These are phyloP conservation scores for Enteromius viviparus DNA, from an alignment of 2,797 vertebrate species.

Conservation along the genomic window DNA sequence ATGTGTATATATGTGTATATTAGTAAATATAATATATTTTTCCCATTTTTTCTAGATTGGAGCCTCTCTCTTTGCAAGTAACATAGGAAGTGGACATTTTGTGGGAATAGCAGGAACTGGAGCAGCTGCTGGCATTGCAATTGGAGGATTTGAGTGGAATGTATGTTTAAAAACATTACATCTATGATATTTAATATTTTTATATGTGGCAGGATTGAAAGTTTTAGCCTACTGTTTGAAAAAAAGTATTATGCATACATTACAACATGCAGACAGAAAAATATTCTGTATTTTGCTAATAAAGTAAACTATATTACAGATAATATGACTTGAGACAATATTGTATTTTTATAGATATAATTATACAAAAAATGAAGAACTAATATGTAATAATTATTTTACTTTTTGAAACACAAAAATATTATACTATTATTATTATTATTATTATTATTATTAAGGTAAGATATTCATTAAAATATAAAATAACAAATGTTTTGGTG, in stretches of 20 bases:
- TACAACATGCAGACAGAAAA: no score
- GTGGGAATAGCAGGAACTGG: slow-evolving; percentile 93
- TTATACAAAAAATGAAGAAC: not conserved
- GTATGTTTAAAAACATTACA: slow-evolving; percentile 77
- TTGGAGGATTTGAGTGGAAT: slow-evolving; percentile 92
- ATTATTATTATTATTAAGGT: not conserved
- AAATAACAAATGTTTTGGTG: not conserved
- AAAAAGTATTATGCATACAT: no score
- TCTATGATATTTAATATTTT: not conserved
- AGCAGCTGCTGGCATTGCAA: slow-evolving; percentile 87
- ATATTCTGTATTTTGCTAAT: not conserved
- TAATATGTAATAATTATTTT: not conserved
- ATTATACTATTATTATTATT: no score
- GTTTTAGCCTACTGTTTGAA: not conserved
- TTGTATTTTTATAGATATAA: not conserved
- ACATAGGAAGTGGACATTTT: slow-evolving; percentile 95
- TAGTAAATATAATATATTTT: not conserved
- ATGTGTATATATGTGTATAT: not conserved
- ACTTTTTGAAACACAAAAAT: not conserved
- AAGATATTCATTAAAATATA: not conserved
- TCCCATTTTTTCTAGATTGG: slow-evolving; percentile 82
- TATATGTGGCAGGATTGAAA: not conserved
- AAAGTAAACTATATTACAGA: not conserved
- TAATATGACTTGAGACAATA: not conserved
- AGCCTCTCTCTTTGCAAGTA: slow-evolving; percentile 95